phyloP scores from a whole-genome alignment of 2,888 invertebrate genomes.

The Gastracanthus pulcherrimus region DNA sequence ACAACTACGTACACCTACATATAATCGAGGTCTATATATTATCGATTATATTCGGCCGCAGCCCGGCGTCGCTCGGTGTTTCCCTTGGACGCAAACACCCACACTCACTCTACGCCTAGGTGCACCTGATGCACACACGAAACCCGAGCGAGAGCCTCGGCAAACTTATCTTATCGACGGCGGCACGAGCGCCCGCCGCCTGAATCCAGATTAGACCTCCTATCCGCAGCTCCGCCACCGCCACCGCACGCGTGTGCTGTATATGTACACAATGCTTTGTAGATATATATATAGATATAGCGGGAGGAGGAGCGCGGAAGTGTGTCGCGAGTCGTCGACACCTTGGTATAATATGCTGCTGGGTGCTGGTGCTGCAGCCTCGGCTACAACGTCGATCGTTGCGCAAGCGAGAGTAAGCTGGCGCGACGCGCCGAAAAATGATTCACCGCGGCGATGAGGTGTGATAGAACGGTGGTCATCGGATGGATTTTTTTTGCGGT shows the following conservation, averaged over 20 bases:
- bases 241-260: neutral
- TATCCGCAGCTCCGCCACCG: too few relatives aligned
- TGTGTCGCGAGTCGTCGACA: constrained; percentile 26
- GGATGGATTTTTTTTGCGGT: too few relatives aligned
- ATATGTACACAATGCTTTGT: neutral
- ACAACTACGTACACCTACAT: neutral
- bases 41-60: neutral
- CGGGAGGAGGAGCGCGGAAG: constrained; percentile 27
- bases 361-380: neutral
- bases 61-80: too few relatives aligned
- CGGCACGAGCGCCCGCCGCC: neutral
- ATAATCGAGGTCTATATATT: neutral
- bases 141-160: neutral
- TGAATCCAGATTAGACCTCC: constrained; percentile 26
- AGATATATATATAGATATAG: neutral
- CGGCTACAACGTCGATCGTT: neutral
- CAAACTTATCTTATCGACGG: constrained; percentile 36
- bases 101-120: neutral
- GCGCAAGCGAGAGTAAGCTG: constrained; percentile 5
- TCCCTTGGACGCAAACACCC: too few relatives aligned
- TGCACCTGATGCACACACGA: constrained; percentile 5
- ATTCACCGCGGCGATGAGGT: neutral
- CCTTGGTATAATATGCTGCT: too few relatives aligned
- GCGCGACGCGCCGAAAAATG: constrained; percentile 5
- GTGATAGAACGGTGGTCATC: neutral